These are phyloP conservation scores for Popillia japonica DNA, from an alignment of 1,140 invertebrate genomes.

Conservation along the genomic window DNA sequence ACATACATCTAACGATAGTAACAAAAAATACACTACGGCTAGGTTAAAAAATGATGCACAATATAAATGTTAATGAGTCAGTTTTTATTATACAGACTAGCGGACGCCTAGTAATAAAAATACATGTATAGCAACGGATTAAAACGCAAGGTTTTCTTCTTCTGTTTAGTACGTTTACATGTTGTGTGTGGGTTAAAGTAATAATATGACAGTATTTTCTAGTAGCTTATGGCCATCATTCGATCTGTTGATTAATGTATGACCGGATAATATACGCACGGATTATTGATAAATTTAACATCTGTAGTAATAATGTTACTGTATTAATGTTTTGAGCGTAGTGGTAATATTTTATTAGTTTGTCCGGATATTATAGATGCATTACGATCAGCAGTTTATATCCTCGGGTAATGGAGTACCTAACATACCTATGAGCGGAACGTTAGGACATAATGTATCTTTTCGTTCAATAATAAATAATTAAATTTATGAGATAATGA, in stretches of 20 bases:
- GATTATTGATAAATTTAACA: constrained; percentile 5
- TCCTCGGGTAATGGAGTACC: neutral
- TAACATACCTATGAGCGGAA: neutral
- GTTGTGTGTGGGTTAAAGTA: neutral
- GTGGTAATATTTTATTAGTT: constrained; percentile 11
- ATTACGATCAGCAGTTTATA: constrained; percentile 2
- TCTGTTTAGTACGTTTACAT: neutral
- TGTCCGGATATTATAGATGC: neutral
- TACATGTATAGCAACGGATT: neutral
- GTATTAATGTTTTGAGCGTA: neutral
- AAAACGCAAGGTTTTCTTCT: neutral
- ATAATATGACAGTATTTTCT: neutral
- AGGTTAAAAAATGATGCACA: neutral
- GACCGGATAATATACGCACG: neutral
- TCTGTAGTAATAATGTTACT: neutral
- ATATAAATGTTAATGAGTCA: constrained; percentile 11
- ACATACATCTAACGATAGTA: no score
- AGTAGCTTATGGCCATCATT: constrained; percentile 1
- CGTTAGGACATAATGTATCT: constrained; percentile 1
- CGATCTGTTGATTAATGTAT: neutral
- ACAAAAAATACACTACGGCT: neutral
- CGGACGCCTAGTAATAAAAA: neutral
- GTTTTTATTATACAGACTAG: neutral
- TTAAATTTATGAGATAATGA: constrained; percentile 1
- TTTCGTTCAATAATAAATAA: neutral